Conservation (phyloP, 2,888 invertebrate genomes). For the Beris morrisii region DNA sequence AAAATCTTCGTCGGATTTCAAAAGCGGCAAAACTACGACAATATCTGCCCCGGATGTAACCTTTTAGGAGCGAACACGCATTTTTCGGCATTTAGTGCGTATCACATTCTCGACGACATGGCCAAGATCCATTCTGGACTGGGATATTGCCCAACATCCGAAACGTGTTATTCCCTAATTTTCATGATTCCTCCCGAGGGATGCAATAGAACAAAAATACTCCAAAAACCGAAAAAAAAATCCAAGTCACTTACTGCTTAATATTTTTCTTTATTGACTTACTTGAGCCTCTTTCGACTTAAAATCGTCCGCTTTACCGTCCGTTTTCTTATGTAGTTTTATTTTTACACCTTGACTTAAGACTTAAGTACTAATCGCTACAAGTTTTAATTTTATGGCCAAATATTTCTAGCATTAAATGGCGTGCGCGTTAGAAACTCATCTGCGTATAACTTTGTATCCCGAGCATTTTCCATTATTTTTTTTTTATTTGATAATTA, state of each 20-base stretch:
- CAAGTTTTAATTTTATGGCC: conserved; percentile 17
- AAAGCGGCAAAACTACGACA: conserved; percentile 30
- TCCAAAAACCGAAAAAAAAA: conserved; percentile 15
- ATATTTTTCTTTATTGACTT: conserved; percentile 29
- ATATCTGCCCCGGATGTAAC: conserved; percentile 45
- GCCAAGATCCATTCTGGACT: background rate
- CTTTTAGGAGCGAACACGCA: conserved; percentile 41
- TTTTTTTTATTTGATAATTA: conserved; percentile 28
- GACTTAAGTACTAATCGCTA: conserved; percentile 26
- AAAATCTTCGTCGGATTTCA: conserved; percentile 53
- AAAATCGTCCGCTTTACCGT: conserved; percentile 7
- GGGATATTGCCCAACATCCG: conserved; percentile 29
- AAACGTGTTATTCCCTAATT: conserved; percentile 29
- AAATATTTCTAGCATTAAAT: conserved; percentile 4
- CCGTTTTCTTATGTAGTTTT: conserved; percentile 33
- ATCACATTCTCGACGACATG: too few relatives aligned
- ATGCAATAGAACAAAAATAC: conserved; percentile 25
- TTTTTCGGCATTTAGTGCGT: background rate
- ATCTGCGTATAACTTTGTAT: conserved; percentile 31
- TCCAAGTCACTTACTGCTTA: conserved; percentile 18
- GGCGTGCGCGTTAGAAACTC: background rate
- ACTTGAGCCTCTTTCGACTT: conserved; percentile 18
- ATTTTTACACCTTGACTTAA: conserved; percentile 38
- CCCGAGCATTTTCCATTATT: conserved; percentile 13
- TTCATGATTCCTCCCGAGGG: conserved; percentile 20